Conservation (phyloP, 2,113 vertebrate genomes). For the Stegastes partitus region DNA sequence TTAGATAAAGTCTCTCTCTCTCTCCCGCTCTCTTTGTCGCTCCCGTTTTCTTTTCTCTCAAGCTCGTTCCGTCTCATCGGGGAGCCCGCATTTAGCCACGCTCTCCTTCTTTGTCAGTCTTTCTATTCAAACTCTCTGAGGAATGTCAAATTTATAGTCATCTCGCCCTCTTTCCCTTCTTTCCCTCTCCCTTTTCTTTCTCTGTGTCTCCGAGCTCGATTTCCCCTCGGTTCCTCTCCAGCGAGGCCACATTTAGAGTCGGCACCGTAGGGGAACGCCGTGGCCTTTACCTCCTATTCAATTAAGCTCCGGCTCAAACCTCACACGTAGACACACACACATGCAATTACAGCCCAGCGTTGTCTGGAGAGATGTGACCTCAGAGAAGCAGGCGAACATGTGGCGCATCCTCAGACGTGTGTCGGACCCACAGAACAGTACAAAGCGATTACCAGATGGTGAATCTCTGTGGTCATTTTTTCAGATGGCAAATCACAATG, state of each 20-base stretch:
- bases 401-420: neutral
- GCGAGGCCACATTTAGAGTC: conserved; percentile 67
- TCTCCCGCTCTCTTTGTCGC: conserved; percentile 18
- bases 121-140: conserved; percentile 65
- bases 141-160: conserved; percentile 72
- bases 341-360: conserved; percentile 37
- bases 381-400: conserved; percentile 8
- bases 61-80: conserved; percentile 56
- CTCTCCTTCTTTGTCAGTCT: conserved; percentile 62
- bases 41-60: conserved; percentile 61
- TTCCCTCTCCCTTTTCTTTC: neutral
- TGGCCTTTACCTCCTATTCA: conserved; percentile 73
- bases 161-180: conserved; percentile 51
- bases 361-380: conserved; percentile 52
- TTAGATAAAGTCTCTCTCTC: conserved; percentile 68
- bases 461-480: conserved; percentile 71
- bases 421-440: conserved; percentile 22
- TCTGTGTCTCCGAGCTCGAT: conserved; percentile 52
- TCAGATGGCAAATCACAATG: conserved; percentile 65
- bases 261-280: conserved; percentile 51
- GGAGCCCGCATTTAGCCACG: conserved; percentile 72
- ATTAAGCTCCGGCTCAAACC: conserved; percentile 60
- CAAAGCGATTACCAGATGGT: conserved; percentile 70
- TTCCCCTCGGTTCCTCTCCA: conserved; percentile 60
- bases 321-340: conserved; percentile 23